phyloP scores from a whole-genome alignment of 2,113 vertebrate species.

The Ciconia maguari region DNA sequence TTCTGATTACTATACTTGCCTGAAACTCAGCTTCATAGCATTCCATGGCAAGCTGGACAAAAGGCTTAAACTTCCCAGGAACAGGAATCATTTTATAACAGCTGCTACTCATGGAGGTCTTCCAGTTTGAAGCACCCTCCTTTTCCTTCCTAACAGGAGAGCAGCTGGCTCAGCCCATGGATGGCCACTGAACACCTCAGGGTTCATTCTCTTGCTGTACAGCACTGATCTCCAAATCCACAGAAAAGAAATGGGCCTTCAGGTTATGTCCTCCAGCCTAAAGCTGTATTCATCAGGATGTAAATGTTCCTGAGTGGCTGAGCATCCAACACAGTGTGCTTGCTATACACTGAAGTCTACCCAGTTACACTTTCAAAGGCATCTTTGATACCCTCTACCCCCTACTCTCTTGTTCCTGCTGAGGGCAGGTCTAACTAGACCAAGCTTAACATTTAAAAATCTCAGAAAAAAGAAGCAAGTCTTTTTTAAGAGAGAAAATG shows the following conservation, averaged over 20 bases:
- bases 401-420: neutral
- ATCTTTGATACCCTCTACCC: neutral
- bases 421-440: neutral
- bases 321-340: neutral
- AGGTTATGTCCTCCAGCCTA: neutral
- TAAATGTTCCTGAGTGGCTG: neutral
- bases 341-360: neutral
- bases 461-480: neutral
- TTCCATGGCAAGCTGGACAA: neutral
- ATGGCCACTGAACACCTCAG: neutral
- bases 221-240: neutral
- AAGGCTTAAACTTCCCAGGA: neutral
- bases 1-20: neutral
- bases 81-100: neutral
- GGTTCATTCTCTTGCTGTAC: neutral
- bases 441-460: neutral
- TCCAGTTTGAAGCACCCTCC: neutral
- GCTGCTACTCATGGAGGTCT: neutral
- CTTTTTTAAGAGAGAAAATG: neutral
- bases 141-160: neutral
- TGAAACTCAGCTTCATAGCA: neutral
- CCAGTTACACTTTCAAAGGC: neutral
- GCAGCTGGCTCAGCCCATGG: neutral
- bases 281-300: neutral
- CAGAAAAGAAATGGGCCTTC: neutral